Evolutionary conservation across 2,113 vertebrate genomes (phyloP).

Genomic region (Girardinichthys multiradiatus): DNA sequence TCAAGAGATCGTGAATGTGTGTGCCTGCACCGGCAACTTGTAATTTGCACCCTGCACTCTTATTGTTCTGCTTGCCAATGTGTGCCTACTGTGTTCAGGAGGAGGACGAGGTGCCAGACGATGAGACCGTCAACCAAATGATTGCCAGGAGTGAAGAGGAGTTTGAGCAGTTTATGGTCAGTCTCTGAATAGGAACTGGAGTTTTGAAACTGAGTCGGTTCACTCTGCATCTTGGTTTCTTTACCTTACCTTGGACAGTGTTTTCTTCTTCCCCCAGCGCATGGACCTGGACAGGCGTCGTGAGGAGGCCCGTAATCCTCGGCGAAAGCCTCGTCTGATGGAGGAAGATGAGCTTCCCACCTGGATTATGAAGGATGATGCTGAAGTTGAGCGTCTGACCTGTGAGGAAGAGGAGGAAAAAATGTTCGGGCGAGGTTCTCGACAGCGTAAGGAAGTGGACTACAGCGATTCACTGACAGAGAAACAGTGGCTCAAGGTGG

Average conservation of each 20-base stretch:
- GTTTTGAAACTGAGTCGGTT: neutral
- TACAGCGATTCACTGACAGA: constrained; percentile 97
- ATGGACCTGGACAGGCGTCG: constrained; percentile 97
- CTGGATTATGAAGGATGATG: constrained; percentile 98
- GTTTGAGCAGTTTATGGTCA: constrained; percentile 88
- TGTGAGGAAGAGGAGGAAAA: constrained; percentile 98
- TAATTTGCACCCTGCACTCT: constrained; percentile 21
- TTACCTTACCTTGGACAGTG: neutral
- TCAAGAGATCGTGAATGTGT: constrained; percentile 69
- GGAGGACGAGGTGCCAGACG: constrained; percentile 95
- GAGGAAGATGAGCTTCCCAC: constrained; percentile 96
- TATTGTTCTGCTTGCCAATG: constrained; percentile 54
- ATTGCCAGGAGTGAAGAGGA: constrained; percentile 96
- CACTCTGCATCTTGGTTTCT: neutral
- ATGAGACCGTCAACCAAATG: constrained; percentile 98
- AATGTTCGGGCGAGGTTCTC: constrained; percentile 95
- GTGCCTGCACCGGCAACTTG: constrained; percentile 64
- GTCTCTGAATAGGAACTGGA: constrained; percentile 7
- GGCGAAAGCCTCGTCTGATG: constrained; percentile 94
- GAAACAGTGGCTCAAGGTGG: constrained; percentile 92
- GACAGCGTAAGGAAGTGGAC: constrained; percentile 94
- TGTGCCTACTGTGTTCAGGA: constrained; percentile 81
- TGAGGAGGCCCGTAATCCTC: constrained; percentile 94
- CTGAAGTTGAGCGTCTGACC: constrained; percentile 94
- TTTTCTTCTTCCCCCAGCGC: constrained; percentile 75